Evolutionary conservation across 2,113 vertebrate species (phyloP).

Genomic region (Sinocyclocheilus rhinocerous): DNA sequence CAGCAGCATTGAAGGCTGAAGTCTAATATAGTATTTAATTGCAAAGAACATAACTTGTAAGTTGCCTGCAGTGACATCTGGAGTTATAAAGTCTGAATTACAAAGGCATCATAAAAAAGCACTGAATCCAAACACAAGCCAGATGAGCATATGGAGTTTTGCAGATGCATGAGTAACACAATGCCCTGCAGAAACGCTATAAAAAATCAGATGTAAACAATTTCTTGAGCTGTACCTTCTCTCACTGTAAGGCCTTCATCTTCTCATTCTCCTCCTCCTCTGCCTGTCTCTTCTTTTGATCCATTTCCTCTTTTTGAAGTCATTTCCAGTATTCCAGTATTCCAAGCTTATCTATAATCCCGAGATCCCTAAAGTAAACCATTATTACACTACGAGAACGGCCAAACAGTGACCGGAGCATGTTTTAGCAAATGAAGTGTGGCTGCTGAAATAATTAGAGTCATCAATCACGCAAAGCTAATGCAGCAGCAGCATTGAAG

Average conservation of each 20-base stretch:
- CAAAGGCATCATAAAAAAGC: conserved; percentile 32
- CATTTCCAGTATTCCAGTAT: conserved; percentile 40
- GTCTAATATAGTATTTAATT: conserved; percentile 26
- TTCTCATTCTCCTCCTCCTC: conserved; percentile 77
- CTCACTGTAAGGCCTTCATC: conserved; percentile 80
- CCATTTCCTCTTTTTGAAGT: conserved; percentile 72
- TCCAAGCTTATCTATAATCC: conserved; percentile 8
- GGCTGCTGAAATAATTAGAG: conserved; percentile 38
- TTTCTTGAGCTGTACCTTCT: conserved; percentile 76
- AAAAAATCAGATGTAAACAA: neutral
- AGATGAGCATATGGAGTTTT: neutral
- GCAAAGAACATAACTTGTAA: conserved; percentile 7
- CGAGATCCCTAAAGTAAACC: conserved; percentile 2
- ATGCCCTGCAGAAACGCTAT: neutral
- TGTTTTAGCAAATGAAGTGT: conserved; percentile 37
- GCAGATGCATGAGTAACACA: neutral
- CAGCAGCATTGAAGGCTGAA: conserved; percentile 22
- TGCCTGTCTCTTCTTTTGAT: conserved; percentile 73
- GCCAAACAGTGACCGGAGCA: conserved; percentile 36
- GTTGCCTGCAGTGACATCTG: conserved; percentile 70
- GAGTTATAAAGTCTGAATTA: conserved; percentile 54
- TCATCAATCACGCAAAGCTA: conserved; percentile 47
- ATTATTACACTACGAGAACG: conserved; percentile 20
- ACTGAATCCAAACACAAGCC: neutral
- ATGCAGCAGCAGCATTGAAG: conserved; percentile 11